Evolutionary conservation across 2,888 invertebrate species (phyloP).

Genomic region (Vanessa cardui): DNA sequence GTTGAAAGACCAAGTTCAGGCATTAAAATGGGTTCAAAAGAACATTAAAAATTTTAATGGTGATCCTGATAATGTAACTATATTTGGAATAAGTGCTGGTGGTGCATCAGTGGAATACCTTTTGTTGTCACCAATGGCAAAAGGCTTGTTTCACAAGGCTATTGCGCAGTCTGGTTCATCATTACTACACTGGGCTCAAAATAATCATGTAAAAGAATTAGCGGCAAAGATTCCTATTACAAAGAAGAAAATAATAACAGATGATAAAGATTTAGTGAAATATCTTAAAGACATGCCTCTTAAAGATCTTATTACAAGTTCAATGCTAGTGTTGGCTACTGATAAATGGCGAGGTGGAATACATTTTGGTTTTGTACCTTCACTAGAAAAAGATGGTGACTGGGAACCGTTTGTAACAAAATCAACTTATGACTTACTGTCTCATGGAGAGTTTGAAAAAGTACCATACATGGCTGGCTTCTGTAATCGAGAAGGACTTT

Average conservation of each 20-base stretch:
- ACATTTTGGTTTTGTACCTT: conserved; percentile 77
- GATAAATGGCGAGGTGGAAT: conserved; percentile 62
- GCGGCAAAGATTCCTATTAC: conserved; percentile 58
- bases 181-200: conserved; percentile 74
- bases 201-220: conserved; percentile 55
- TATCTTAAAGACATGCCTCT: conserved; percentile 59
- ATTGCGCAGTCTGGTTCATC: conserved; percentile 82
- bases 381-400: conserved; percentile 65
- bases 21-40: conserved; percentile 77
- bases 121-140: conserved; percentile 67
- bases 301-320: conserved; percentile 58
- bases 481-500: conserved; percentile 73
- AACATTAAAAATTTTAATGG: conserved; percentile 78
- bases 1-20: conserved; percentile 78
- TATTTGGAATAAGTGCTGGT: conserved; percentile 81
- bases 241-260: conserved; percentile 50
- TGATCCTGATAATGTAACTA: conserved; percentile 73
- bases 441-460: conserved; percentile 68
- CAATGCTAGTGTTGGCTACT: conserved; percentile 53
- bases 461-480: conserved; percentile 79
- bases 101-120: conserved; percentile 74
- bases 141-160: conserved; percentile 79
- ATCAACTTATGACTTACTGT: conserved; percentile 63
- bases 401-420: conserved; percentile 74
- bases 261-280: conserved; percentile 56